Evolutionary conservation across 2,113 vertebrate genomes (phyloP).

Genomic region (Amblyornis subalaris): DNA sequence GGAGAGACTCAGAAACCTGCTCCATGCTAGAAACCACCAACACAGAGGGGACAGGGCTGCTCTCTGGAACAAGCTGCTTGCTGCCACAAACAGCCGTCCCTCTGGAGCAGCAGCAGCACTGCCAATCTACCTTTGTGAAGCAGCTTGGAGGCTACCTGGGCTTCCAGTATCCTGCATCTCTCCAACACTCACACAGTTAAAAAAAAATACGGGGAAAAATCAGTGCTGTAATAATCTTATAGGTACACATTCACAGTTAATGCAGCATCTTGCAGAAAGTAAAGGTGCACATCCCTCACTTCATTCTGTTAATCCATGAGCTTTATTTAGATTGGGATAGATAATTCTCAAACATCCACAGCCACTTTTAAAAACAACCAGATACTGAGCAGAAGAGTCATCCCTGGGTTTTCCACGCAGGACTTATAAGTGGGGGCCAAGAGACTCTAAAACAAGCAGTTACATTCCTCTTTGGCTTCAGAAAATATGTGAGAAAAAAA

Average conservation of each 20-base stretch:
- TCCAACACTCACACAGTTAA: not conserved
- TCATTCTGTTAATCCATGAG: not conserved
- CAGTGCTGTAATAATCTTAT: not conserved
- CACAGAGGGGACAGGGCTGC: not conserved
- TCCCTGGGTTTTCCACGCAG: not conserved
- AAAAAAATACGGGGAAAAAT: rapidly evolving
- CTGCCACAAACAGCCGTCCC: not conserved
- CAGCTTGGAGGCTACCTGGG: not conserved
- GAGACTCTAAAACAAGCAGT: not conserved
- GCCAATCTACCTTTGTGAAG: not conserved
- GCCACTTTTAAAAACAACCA: not conserved
- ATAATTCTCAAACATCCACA: not conserved
- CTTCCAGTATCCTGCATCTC: not conserved
- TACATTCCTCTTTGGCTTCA: not conserved
- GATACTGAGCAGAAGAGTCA: not conserved
- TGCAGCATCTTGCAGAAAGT: not conserved
- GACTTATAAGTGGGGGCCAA: not conserved
- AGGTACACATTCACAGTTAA: not conserved
- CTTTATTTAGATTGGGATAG: not conserved
- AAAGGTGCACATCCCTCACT: not conserved
- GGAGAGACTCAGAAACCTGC: rapidly evolving
- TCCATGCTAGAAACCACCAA: not conserved
- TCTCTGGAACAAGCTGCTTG: not conserved
- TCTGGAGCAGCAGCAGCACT: not conserved
- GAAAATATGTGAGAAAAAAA: not conserved